These are phyloP conservation scores for Streptopelia turtur DNA, from an alignment of 2,797 vertebrate species.

Conservation along the genomic window DNA sequence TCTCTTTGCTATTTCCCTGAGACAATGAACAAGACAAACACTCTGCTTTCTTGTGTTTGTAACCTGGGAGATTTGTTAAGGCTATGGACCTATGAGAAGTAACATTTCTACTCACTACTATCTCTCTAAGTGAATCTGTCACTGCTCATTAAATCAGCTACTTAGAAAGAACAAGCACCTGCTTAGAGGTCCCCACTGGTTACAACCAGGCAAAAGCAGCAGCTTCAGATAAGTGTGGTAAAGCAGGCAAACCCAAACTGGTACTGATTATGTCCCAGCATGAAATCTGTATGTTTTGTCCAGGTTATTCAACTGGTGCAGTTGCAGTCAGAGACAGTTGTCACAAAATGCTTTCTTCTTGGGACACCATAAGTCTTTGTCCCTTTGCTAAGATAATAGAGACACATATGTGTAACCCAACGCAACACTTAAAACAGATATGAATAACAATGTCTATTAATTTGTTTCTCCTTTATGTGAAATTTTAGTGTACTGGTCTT, in stretches of 20 bases:
- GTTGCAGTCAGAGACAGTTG: background rate
- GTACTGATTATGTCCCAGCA: background rate
- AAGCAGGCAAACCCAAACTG: background rate
- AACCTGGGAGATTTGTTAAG: background rate
- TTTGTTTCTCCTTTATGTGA: background rate
- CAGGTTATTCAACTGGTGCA: background rate
- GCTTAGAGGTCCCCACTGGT: background rate
- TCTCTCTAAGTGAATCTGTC: background rate
- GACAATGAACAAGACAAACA: background rate
- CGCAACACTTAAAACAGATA: background rate
- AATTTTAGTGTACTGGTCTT: background rate
- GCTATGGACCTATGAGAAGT: background rate
- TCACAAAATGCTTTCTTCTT: background rate
- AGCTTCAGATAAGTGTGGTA: background rate
- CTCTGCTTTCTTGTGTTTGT: background rate
- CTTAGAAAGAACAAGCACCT: background rate
- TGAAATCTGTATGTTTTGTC: background rate
- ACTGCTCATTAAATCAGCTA: background rate
- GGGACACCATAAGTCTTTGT: background rate
- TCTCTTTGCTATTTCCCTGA: background rate
- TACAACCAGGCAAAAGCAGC: background rate
- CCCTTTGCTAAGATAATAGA: background rate
- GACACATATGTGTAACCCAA: background rate
- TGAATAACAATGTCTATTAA: background rate
- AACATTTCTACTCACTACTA: background rate